A percentile compares a stretch with the other conserved stretches of the same genome.
Conservation (phyloP, 2,888 invertebrate genomes). For the Argyresthia albistria region DNA sequence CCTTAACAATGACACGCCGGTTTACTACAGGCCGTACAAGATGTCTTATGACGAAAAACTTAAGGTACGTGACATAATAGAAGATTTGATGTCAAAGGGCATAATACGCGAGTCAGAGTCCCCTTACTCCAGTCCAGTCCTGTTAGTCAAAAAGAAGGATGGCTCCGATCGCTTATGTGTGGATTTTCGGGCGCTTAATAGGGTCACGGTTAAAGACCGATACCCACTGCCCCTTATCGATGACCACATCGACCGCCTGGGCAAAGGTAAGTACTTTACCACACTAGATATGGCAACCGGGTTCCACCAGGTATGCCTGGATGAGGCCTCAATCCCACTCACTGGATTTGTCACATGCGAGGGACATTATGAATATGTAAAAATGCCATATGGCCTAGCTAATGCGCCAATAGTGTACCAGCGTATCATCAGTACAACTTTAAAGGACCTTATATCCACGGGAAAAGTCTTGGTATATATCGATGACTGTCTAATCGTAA, state of each 20-base stretch:
- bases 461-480: constrained; percentile 10
- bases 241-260: background rate
- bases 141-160: constrained; percentile 16
- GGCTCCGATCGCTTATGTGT: constrained; percentile 11
- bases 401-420: constrained; percentile 7
- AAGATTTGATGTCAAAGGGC: constrained; percentile 10
- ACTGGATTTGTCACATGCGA: too few species aligned
- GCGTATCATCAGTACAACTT: constrained; percentile 7
- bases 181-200: background rate
- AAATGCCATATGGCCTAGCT: background rate
- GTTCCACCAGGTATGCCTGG: background rate
- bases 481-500: constrained; percentile 10
- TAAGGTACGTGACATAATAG: constrained; percentile 8
- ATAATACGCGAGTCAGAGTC: constrained; percentile 8
- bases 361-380: background rate
- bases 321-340: background rate
- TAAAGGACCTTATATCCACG: constrained; percentile 1
- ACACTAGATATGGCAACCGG: background rate
- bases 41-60: too few species aligned
- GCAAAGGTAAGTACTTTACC: background rate
- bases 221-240: too few species aligned
- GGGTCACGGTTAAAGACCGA: too few species aligned
- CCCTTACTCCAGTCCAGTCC: constrained; percentile 3
- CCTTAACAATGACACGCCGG: constrained; percentile 4
- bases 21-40: constrained; percentile 5